These are phyloP conservation scores for Gallinago jamesoni DNA, from an alignment of 2,113 vertebrate genomes.

Conservation along the genomic window DNA sequence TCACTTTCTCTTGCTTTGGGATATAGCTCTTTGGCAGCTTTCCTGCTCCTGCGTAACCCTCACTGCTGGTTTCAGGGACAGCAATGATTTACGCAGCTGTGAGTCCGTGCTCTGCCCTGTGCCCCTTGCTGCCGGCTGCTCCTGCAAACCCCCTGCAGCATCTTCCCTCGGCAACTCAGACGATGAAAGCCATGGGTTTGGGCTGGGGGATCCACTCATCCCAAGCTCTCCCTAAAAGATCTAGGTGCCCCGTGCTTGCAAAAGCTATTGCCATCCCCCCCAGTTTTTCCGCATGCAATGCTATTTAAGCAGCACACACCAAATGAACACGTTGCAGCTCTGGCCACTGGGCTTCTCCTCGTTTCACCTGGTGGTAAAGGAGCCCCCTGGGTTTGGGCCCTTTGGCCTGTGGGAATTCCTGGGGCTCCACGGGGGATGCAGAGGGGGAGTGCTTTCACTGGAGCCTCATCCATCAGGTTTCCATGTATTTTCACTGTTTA, in stretches of 20 bases:
- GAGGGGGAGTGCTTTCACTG: rapidly evolving
- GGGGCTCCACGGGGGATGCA: not conserved
- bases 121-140: not conserved
- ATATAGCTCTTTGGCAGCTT: not conserved
- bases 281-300: not conserved
- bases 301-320: not conserved
- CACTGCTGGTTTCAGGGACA: not conserved
- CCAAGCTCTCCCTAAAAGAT: not conserved
- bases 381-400: not conserved
- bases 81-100: not conserved
- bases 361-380: rapidly evolving
- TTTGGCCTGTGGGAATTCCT: not conserved
- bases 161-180: not conserved
- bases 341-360: not conserved
- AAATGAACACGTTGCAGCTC: rapidly evolving
- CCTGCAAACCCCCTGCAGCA: not conserved
- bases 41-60: not conserved
- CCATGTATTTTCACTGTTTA: not conserved
- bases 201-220: not conserved
- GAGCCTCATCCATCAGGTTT: not conserved
- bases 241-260: not conserved
- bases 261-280: not conserved
- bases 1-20: not conserved
- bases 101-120: not conserved
- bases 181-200: not conserved